phyloP scores from a whole-genome alignment of 2,888 invertebrate genomes.

The Deroplatys truncata region DNA sequence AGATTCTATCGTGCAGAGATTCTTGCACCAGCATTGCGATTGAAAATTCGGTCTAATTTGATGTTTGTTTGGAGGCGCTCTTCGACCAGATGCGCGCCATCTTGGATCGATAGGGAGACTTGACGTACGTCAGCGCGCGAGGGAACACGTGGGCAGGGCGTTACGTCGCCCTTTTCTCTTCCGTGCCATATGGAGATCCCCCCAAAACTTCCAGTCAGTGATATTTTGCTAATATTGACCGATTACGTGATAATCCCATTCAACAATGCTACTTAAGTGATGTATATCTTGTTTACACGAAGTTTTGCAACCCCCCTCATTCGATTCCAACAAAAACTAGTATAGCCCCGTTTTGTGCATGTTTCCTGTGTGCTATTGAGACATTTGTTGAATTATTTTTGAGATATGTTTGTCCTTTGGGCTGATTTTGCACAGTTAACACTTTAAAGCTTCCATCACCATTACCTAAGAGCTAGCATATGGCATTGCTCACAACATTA shows the following conservation, averaged over 20 bases:
- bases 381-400: not conserved
- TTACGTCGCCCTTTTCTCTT: not conserved
- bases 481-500: not conserved
- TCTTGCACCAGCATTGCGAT: not conserved
- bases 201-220: not conserved
- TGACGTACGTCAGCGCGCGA: constrained; percentile 14
- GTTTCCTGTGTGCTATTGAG: not conserved
- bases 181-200: constrained; percentile 15
- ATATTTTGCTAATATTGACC: not conserved
- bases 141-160: constrained; percentile 19
- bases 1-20: not conserved
- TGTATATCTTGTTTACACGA: no score
- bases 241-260: not conserved
- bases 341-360: not conserved
- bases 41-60: not conserved
- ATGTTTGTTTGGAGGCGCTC: not conserved
- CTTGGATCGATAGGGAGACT: constrained; percentile 34
- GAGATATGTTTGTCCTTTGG: not conserved
- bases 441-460: not conserved
- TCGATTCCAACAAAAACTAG: not conserved
- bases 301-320: not conserved
- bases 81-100: constrained; percentile 30
- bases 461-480: not conserved
- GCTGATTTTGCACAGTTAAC: not conserved
- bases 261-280: no score